phyloP scores from a whole-genome alignment of 2,888 invertebrate species.

The Apomyelois bistriatella region DNA sequence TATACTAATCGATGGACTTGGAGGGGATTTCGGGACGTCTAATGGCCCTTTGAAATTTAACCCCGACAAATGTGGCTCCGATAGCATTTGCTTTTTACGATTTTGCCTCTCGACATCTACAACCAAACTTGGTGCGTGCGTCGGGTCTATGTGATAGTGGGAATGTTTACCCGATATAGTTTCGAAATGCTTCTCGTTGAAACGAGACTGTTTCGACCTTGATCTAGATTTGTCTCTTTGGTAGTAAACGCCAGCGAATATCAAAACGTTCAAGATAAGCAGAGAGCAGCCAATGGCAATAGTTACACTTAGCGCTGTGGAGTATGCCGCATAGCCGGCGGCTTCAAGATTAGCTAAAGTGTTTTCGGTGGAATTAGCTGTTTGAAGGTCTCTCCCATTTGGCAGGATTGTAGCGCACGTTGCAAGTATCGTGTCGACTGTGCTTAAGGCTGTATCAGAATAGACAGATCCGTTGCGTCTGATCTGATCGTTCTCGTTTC shows the following conservation, averaged over 20 bases:
- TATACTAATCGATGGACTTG: slow-evolving; percentile 82
- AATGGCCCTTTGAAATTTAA: slow-evolving; percentile 80
- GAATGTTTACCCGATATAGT: slow-evolving; percentile 88
- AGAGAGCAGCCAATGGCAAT: slow-evolving; percentile 91
- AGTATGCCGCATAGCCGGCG: slow-evolving; percentile 87
- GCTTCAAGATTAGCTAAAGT: slow-evolving; percentile 89
- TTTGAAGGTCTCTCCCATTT: slow-evolving; percentile 72
- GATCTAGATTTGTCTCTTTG: slow-evolving; percentile 87
- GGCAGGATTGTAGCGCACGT: slow-evolving; percentile 84
- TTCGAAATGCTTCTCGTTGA: slow-evolving; percentile 85
- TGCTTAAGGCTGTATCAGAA: slow-evolving; percentile 83
- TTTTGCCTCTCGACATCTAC: slow-evolving; percentile 87
- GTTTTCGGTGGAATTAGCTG: slow-evolving; percentile 81
- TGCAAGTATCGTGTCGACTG: slow-evolving; percentile 84
- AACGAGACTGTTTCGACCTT: slow-evolving; percentile 84
- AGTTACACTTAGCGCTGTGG: slow-evolving; percentile 87
- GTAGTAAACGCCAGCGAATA: slow-evolving; percentile 92
- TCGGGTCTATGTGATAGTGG: slow-evolving; percentile 88
- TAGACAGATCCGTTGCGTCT: slow-evolving; percentile 73
- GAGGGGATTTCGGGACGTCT: slow-evolving; percentile 80
- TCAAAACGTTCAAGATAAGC: slow-evolving; percentile 88
- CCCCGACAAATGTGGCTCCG: slow-evolving; percentile 76
- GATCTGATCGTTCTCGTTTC: slow-evolving; percentile 81
- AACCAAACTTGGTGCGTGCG: slow-evolving; percentile 89
- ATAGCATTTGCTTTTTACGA: slow-evolving; percentile 66